Base-by-base conservation (phyloP, 2,797 vertebrate species). In the Premnoplex brunnescens region DNA sequence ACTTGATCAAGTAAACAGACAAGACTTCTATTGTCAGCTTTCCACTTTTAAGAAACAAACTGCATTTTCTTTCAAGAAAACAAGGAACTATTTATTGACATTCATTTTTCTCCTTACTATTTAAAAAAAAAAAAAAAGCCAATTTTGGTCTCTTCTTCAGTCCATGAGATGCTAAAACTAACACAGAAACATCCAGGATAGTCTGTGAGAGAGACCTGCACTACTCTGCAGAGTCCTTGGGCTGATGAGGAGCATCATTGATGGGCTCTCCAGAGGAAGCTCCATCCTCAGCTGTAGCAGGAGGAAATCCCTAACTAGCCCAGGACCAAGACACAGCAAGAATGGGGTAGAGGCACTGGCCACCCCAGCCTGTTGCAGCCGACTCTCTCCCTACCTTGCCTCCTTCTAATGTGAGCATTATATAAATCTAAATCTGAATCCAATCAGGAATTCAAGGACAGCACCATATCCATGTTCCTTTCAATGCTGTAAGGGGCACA, bases 1-100 rank as follows among this genome's bases (percentile, higher is more conserved):
- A 97, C 95, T 96, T 95, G 94, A 97, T 97, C 94, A 97, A 97
- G 95, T 97, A 96, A 97, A 98, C 96, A 97, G 95, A 97, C 89
- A 97, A 92, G 97, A 97, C 96, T 95, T 96, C 95, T 93, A 85
- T 34, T 96, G 96, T 95, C 92, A 83, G 7, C 60, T 82, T 92
- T 71, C 74, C 71, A 74, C 74, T 82, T 91, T 83, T 77, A 96
- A 77, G 81, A 91, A 97, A 83, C 76, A 94, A 91, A 93, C 93
- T 96, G 96, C 91, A 88, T 94, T 97, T 97, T 97, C 96, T 93
- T 95, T 93, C 94, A 96, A 96, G 93, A 97, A 94, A 97, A 95
- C 96, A 96, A 97, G 97, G 97, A 96, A 74, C 75, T 93, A 78
- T 66, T 76, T 58, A 5, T 44, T 66, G 49, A 86, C 34, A 20